Evolutionary conservation across 2,113 vertebrate species (phyloP).

Genomic region (Rallus limicola): DNA sequence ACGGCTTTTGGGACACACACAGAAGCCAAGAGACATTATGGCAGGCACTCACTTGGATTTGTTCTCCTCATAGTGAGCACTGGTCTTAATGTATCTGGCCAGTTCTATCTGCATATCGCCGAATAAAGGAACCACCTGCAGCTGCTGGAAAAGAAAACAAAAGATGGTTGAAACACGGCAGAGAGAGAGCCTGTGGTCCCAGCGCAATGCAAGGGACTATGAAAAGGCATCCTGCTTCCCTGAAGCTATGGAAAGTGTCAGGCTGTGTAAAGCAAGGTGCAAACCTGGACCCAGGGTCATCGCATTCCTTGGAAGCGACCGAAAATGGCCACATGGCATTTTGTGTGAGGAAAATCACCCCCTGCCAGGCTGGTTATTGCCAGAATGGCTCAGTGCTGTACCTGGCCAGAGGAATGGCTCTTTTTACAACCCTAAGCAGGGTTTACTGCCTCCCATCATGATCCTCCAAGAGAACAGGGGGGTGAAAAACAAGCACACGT

Average conservation of each 20-base stretch:
- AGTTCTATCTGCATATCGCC: conserved; percentile 99
- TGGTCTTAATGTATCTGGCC: conserved; percentile 99
- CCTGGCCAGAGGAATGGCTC: neutral
- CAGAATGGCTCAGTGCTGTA: neutral
- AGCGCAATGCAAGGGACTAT: neutral
- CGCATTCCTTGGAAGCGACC: neutral
- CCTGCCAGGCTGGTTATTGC: neutral
- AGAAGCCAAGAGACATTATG: conserved; percentile 86
- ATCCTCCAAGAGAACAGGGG: neutral
- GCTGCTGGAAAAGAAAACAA: conserved; percentile 85
- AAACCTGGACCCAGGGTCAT: neutral
- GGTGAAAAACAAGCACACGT: neutral
- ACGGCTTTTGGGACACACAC: conserved; percentile 60
- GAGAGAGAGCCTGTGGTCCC: neutral
- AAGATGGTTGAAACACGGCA: conserved; percentile 56
- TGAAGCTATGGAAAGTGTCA: neutral
- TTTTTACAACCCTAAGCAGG: neutral
- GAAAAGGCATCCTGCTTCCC: neutral
- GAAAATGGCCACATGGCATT: neutral
- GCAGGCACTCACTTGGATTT: conserved; percentile 97
- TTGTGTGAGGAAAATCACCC: neutral
- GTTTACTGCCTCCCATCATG: neutral
- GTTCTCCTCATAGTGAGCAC: conserved; percentile 99
- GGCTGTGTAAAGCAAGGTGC: neutral
- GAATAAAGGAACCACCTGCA: conserved; percentile 98